Evolutionary conservation across 2,797 vertebrate species (phyloP).

Genomic region (Pterois miles): DNA sequence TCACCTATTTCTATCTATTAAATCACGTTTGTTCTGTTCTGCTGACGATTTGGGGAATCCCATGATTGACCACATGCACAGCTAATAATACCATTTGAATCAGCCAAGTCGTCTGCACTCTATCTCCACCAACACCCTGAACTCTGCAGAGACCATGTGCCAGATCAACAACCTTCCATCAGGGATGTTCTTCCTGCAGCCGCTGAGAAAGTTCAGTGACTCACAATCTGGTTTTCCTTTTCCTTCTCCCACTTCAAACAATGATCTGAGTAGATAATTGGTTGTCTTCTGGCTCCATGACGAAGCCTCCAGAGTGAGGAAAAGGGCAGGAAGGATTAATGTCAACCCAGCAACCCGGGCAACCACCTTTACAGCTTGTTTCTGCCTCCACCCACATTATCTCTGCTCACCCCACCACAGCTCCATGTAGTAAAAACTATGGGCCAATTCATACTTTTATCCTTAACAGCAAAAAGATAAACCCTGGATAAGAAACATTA

Average conservation of each 20-base stretch:
- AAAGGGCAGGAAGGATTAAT: conserved; percentile 65
- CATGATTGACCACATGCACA: neutral
- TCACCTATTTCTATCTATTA: neutral
- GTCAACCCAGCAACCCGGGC: conserved; percentile 42
- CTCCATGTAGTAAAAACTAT: neutral
- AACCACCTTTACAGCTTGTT: conserved; percentile 52
- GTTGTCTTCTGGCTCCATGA: conserved; percentile 46
- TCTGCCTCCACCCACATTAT: neutral
- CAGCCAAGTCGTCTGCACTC: neutral
- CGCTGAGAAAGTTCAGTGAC: conserved; percentile 2
- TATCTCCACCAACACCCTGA: neutral
- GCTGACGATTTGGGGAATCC: neutral
- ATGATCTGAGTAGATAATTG: conserved; percentile 52
- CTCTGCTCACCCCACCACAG: neutral
- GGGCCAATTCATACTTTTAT: neutral
- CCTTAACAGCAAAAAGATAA: neutral
- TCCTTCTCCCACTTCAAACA: conserved; percentile 27
- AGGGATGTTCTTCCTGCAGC: conserved; percentile 20
- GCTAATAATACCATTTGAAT: neutral
- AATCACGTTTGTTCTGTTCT: neutral
- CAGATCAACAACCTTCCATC: neutral
- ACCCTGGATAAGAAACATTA: too few relatives aligned
- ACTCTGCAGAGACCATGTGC: conserved; percentile 19
- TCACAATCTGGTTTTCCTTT: conserved; percentile 4
- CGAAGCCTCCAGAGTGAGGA: conserved; percentile 56